Base-by-base conservation (phyloP, 2,113 vertebrate species). In the Ploceus nigricollis region DNA sequence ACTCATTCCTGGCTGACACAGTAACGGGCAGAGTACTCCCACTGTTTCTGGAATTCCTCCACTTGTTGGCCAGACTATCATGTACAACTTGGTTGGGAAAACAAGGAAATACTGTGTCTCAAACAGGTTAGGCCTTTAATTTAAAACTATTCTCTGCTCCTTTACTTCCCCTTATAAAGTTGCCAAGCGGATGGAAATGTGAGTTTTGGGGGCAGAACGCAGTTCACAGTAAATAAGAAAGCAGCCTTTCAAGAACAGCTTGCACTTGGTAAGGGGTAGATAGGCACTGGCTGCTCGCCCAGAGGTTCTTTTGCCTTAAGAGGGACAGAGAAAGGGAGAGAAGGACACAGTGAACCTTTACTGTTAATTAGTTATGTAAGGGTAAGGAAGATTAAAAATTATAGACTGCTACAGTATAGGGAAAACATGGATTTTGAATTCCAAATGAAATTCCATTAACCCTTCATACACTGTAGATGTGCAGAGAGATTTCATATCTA, bases 231-330 rank as follows among this genome's bases (percentile, higher is more conserved):
- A 95, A 96, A 88, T 71, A 80, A 95, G 50, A 93, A 81, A 90
- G 79, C 24, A 54, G 76, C 40, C 42, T 95, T 86, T 77, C 44
- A 84, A 56, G 89, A 96, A 90, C 90, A 96, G 71, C 68, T 91
- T 94, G 77, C 71, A 53, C 44, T 84, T 85, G 45, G 45, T 80
- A 48, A 96, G 92, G 89, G 89, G 44, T 50, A 77, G 89, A 82
- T 54, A 40, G 12, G 56, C 30, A 28, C 65, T 90, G 61, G 91
- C 65, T 81, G n/a, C 87, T 89, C 0, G 17, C 83, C 76, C 60
- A 88, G 70, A 82, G 71, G 90, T 64, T 96, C 25, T 60, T 70
- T 33, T 57, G 53, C 44, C 61, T 94, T 77, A 54, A 68, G n/a
- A 94, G 40, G 84, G 56, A 82, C 40, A 66, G 25, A 72, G 24